Conservation (phyloP, 2,113 vertebrate genomes). For the Epinephelus moara region DNA sequence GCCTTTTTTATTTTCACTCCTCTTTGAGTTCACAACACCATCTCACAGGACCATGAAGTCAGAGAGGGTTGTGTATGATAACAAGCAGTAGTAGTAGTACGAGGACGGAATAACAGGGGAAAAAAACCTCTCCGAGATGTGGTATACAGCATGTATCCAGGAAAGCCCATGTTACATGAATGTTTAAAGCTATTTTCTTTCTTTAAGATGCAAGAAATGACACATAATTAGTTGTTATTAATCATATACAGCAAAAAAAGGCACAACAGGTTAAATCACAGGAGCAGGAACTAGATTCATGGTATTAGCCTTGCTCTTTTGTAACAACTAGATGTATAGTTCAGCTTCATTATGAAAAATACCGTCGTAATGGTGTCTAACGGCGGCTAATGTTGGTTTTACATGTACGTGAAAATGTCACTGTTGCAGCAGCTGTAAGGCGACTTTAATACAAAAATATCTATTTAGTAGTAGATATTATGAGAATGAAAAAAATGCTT, state of each 20-base stretch:
- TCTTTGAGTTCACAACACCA: conserved; percentile 11
- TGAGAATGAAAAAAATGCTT: neutral
- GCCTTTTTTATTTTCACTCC: conserved; percentile 6
- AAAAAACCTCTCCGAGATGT: neutral
- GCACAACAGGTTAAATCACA: neutral
- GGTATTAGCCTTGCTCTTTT: neutral
- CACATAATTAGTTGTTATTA: neutral
- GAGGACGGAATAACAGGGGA: neutral
- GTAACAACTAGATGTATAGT: neutral
- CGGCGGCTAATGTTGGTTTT: neutral
- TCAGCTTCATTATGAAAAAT: neutral
- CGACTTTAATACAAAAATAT: neutral
- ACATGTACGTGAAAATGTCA: neutral
- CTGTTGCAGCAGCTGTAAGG: neutral
- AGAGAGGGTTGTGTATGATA: neutral
- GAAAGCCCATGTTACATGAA: neutral
- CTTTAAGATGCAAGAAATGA: neutral
- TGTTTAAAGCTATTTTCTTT: neutral
- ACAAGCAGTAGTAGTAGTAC: neutral
- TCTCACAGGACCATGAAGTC: neutral
- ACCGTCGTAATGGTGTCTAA: neutral
- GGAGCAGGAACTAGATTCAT: no score
- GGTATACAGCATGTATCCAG: neutral
- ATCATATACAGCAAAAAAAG: neutral
- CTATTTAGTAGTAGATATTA: neutral